These are phyloP conservation scores for Psilopogon haemacephalus DNA, from an alignment of 2,113 vertebrate species.

Conservation along the genomic window DNA sequence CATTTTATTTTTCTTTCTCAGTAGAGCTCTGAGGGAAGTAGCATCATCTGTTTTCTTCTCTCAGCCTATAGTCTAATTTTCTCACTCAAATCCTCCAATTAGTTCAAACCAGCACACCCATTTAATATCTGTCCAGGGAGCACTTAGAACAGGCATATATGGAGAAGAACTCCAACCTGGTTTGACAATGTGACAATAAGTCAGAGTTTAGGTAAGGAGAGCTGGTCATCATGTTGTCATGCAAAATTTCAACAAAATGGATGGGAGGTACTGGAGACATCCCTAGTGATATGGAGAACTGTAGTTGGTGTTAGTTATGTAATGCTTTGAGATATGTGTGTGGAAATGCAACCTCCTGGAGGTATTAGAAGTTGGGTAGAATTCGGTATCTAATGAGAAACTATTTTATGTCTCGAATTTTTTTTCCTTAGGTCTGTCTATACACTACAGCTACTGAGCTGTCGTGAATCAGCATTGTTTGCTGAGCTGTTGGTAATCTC, in stretches of 20 bases:
- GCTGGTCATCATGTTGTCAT: background rate
- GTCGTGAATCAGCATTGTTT: background rate
- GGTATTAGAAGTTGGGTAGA: background rate
- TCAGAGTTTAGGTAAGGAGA: background rate
- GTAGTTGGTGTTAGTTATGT: background rate
- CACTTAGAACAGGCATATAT: background rate
- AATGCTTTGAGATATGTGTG: background rate
- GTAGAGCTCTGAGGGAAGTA: too few species aligned
- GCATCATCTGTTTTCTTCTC: too few species aligned
- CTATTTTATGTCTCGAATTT: background rate
- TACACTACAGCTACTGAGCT: background rate
- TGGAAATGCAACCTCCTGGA: background rate
- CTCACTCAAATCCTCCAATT: too few species aligned
- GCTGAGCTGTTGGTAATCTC: background rate
- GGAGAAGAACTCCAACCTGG: background rate
- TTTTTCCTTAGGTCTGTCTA: background rate
- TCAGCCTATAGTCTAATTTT: too few species aligned
- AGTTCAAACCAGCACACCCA: too few species aligned
- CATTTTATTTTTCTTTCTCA: too few species aligned
- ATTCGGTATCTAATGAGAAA: background rate
- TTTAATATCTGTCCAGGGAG: background rate
- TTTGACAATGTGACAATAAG: background rate
- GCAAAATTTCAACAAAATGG: background rate
- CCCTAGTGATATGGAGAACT: background rate
- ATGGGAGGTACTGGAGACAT: background rate